These are phyloP conservation scores for Cavia aperea DNA, from an alignment of 2,113 vertebrate species.

Conservation along the genomic window DNA sequence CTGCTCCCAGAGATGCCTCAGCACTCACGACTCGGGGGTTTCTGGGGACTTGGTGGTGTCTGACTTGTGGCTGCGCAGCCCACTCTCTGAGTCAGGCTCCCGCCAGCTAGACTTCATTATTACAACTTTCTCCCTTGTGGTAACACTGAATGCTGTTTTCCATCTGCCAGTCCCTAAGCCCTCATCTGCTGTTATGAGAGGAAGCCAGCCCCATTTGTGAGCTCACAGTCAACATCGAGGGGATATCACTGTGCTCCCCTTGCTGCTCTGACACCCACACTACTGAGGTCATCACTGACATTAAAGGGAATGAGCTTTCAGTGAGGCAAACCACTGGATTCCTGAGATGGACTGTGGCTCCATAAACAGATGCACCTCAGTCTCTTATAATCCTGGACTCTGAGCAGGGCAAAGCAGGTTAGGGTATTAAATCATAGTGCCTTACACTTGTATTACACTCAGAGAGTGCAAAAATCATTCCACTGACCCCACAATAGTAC, in stretches of 20 bases:
- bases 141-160: constrained; percentile 49
- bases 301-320: background rate
- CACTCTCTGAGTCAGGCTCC: constrained; percentile 65
- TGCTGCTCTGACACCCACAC: background rate
- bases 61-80: constrained; percentile 64
- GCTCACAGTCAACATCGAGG: background rate
- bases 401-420: background rate
- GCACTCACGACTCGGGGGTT: constrained; percentile 50
- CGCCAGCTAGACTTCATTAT: constrained; percentile 49
- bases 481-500: background rate
- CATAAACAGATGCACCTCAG: background rate
- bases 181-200: constrained; percentile 36
- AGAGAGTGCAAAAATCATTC: background rate
- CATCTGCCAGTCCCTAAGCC: constrained; percentile 57
- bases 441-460: background rate
- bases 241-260: background rate
- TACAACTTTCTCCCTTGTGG: constrained; percentile 52
- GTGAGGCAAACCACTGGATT: background rate
- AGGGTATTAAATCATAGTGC: background rate
- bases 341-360: background rate
- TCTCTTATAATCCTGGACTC: background rate
- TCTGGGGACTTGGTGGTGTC: constrained; percentile 50
- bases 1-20: background rate
- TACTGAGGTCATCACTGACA: background rate
- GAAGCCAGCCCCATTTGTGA: constrained; percentile 45